Evolutionary conservation across 2,113 vertebrate species (phyloP).

Genomic region (Bufo bufo): DNA sequence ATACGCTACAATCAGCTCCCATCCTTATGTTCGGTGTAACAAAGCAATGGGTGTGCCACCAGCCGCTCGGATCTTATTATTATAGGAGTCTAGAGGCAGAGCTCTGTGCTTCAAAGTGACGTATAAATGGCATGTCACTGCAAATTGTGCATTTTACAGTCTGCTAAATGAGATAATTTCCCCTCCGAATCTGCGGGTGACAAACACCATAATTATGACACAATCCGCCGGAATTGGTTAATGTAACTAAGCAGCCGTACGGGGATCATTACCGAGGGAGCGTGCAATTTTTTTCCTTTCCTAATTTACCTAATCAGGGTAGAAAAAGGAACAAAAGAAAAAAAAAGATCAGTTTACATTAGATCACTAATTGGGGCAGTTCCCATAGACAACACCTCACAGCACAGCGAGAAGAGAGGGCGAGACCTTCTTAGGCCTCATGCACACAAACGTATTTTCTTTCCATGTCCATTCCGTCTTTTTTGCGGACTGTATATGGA

Average conservation of each 20-base stretch:
- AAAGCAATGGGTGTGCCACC: neutral
- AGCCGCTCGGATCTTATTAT: neutral
- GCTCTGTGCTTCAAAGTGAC: constrained; percentile 3
- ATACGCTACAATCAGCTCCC: neutral
- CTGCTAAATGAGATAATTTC: constrained; percentile 34
- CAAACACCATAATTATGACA: constrained; percentile 46
- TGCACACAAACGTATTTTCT: too few species aligned
- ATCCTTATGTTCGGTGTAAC: neutral
- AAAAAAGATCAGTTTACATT: constrained; percentile 3
- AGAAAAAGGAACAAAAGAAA: neutral
- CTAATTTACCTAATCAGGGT: neutral
- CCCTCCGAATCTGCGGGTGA: constrained; percentile 10
- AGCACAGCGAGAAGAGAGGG: too few species aligned
- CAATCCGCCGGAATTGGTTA: constrained; percentile 28
- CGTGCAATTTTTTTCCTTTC: neutral
- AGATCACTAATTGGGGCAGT: neutral
- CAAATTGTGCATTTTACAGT: neutral
- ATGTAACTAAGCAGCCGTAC: neutral
- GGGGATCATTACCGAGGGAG: neutral
- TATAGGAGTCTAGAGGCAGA: neutral
- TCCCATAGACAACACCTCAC: neutral
- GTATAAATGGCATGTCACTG: neutral
- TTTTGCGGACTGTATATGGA: too few species aligned
- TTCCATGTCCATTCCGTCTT: too few species aligned
- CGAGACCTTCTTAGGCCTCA: too few species aligned